phyloP scores from a whole-genome alignment of 2,113 vertebrate genomes.

The Uria lomvia region DNA sequence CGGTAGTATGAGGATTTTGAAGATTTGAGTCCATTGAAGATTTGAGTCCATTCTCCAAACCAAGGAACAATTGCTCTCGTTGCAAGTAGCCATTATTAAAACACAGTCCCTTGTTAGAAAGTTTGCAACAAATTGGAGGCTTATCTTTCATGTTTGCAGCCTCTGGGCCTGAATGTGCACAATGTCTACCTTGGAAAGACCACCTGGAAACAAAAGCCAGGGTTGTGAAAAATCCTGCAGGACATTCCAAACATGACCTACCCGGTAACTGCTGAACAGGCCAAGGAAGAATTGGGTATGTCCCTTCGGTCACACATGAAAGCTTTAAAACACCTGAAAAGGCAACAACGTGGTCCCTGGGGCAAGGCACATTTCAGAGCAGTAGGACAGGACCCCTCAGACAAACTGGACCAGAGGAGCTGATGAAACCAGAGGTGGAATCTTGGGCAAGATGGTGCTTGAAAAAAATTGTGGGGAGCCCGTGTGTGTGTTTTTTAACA shows the following conservation, averaged over 20 bases:
- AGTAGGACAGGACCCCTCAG: accelerated
- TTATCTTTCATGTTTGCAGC: not conserved
- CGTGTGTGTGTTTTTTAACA: accelerated
- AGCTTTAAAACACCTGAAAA: accelerated
- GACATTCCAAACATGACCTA: accelerated
- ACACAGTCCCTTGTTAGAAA: accelerated
- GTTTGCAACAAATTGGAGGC: not conserved
- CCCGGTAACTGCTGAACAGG: accelerated
- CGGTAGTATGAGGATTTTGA: not conserved
- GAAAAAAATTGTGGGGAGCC: not conserved
- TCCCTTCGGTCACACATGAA: no score
- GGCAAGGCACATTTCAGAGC: not conserved
- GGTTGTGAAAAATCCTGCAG: not conserved
- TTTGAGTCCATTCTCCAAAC: not conserved
- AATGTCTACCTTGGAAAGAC: not conserved
- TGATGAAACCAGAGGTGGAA: not conserved
- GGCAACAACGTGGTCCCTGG: no score
- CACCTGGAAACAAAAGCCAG: not conserved
- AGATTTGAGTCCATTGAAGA: not conserved
- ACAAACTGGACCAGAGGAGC: not conserved
- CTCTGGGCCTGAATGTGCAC: not conserved
- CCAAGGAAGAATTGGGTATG: not conserved
- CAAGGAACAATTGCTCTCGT: not conserved
- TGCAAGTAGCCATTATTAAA: not conserved
- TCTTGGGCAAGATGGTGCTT: not conserved